phyloP scores from a whole-genome alignment of 2,113 vertebrate species.

The Plotosus lineatus region DNA sequence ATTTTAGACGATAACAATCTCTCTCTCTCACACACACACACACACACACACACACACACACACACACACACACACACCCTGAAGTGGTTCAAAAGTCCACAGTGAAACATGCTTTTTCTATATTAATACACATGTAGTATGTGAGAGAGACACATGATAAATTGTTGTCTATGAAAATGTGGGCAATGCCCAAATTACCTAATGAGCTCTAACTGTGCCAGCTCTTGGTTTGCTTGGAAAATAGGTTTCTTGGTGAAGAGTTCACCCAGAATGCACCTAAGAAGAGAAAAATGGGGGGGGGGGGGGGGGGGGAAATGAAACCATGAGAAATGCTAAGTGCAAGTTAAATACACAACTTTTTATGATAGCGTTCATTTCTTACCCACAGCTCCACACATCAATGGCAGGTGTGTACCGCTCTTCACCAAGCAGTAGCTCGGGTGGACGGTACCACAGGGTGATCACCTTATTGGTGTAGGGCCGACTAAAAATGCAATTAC shows the following conservation, averaged over 20 bases:
- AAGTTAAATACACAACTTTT: neutral
- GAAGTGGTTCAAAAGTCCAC: too few species aligned
- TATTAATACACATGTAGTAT: too few species aligned
- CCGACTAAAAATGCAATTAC: slow-evolving; percentile 74
- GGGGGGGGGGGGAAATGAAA: neutral
- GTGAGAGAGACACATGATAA: neutral
- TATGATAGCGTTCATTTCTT: slow-evolving; percentile 57
- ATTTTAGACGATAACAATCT: too few species aligned
- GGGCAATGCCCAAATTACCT: slow-evolving; percentile 72
- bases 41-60: too few species aligned
- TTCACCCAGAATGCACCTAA: slow-evolving; percentile 97
- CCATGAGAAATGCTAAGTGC: neutral
- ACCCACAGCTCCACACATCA: slow-evolving; percentile 99
- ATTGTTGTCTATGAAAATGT: neutral
- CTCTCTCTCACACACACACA: too few species aligned
- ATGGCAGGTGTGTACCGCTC: slow-evolving; percentile 96
- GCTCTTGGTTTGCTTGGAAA: slow-evolving; percentile 98
- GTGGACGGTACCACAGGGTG: slow-evolving; percentile 97
- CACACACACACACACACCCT: too few species aligned
- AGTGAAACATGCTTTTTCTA: too few species aligned
- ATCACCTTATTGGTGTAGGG: slow-evolving; percentile 99
- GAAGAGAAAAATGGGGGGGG: slow-evolving; percentile 55
- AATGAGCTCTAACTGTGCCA: slow-evolving; percentile 96
- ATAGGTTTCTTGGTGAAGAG: slow-evolving; percentile 99
- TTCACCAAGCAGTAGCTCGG: slow-evolving; percentile 93